Conservation (phyloP, 2,797 vertebrate species). For the Tiaroga cobitis region DNA sequence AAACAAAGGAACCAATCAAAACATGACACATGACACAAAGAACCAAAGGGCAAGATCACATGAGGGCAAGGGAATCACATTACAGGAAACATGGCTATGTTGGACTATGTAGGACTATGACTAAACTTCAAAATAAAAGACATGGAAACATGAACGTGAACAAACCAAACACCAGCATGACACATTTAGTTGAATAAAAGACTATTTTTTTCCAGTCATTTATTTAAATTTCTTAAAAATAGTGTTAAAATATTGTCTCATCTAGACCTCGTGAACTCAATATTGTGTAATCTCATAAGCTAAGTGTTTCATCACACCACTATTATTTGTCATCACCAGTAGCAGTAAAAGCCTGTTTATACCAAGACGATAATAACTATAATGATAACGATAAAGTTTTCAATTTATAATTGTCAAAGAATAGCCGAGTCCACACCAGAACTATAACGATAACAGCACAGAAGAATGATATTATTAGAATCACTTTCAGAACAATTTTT, state of each 20-base stretch:
- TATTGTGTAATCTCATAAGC: too few species aligned
- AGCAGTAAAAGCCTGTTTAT: neutral
- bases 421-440: neutral
- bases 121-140: neutral
- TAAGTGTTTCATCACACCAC: too few species aligned
- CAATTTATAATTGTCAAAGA: too few species aligned
- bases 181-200: neutral
- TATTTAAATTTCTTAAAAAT: neutral
- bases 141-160: neutral
- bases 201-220: too few species aligned
- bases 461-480: neutral
- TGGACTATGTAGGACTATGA: too few species aligned
- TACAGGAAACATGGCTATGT: neutral
- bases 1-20: too few species aligned
- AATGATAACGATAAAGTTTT: neutral
- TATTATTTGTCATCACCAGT: neutral
- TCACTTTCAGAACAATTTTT: neutral
- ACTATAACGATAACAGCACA: neutral
- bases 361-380: neutral
- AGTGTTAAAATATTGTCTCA: neutral
- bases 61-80: neutral
- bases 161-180: neutral
- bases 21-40: too few species aligned
- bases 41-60: too few species aligned
- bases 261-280: neutral